Conservation (phyloP, 2,888 invertebrate species). For the Archaeoteleia sp. region DNA sequence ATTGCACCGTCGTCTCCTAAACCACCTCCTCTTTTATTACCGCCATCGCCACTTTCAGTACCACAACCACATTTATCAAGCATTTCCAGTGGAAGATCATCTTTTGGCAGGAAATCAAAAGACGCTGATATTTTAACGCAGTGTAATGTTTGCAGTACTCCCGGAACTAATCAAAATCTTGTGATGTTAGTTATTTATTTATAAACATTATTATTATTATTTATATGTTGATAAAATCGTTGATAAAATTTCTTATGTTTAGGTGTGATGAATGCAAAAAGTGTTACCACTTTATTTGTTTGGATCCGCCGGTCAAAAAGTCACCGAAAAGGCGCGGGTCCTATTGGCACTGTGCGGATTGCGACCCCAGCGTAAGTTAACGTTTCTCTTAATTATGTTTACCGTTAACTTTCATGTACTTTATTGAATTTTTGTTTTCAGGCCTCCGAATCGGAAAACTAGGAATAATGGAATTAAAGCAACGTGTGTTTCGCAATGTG, state of each 20-base stretch:
- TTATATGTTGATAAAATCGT: background rate
- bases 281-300: conserved; percentile 93
- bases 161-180: conserved; percentile 80
- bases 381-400: conserved; percentile 25
- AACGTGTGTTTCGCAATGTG: no score
- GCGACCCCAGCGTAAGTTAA: conserved; percentile 89
- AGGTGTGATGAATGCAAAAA: conserved; percentile 95
- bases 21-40: conserved; percentile 58
- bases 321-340: conserved; percentile 95
- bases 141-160: conserved; percentile 82
- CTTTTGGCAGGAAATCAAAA: conserved; percentile 67
- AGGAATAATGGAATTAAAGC: conserved; percentile 29
- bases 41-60: conserved; percentile 56
- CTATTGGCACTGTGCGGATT: conserved; percentile 96
- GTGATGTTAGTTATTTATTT: conserved; percentile 78
- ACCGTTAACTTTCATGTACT: conserved; percentile 19
- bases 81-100: conserved; percentile 54
- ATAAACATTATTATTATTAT: conserved; percentile 2
- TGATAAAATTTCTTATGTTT: conserved; percentile 43
- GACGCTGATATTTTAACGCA: conserved; percentile 76
- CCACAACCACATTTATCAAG: conserved; percentile 61
- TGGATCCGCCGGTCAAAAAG: conserved; percentile 95
- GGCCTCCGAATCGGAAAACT: conserved; percentile 72
- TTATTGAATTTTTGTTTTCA: conserved; percentile 62
- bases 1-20: conserved; percentile 63